A percentile compares a stretch with the other conserved stretches of the same genome.
Evolutionary conservation across 2,113 vertebrate species (phyloP).

Genomic region (Atherinomorus stipes): DNA sequence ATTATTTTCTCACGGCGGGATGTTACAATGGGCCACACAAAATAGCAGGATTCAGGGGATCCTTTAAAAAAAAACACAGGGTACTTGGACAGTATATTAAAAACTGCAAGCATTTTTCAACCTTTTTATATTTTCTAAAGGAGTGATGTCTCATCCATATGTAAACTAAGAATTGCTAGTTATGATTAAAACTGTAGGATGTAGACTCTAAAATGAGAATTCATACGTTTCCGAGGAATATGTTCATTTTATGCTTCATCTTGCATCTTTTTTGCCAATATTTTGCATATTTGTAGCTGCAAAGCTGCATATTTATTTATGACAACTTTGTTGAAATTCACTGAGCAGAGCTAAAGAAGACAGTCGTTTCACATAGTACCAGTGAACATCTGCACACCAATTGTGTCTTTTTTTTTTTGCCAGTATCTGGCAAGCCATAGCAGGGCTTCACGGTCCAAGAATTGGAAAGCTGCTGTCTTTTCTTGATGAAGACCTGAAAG

Average conservation of each 20-base stretch:
- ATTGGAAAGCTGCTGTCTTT: conserved; percentile 47
- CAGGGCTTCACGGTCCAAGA: conserved; percentile 50
- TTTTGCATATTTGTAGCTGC: conserved; percentile 5
- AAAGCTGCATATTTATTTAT: conserved; percentile 9
- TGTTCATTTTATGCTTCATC: conserved; percentile 3
- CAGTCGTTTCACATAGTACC: conserved; percentile 43
- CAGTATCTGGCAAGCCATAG: conserved; percentile 46
- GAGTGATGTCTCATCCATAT: conserved; percentile 20
- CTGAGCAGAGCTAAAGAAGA: conserved; percentile 29
- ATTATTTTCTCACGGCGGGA: conserved; percentile 61
- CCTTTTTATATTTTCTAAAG: conserved; percentile 29
- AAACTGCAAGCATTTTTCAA: conserved; percentile 46
- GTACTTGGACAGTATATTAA: conserved; percentile 57
- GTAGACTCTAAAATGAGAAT: neutral
- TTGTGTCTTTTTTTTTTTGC: conserved; percentile 61
- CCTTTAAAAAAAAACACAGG: conserved; percentile 55
- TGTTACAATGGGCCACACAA: conserved; percentile 61
- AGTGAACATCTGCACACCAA: conserved; percentile 52
- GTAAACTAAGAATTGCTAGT: conserved; percentile 20
- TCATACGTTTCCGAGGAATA: neutral
- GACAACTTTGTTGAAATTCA: conserved; percentile 5
- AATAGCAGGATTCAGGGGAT: conserved; percentile 65
- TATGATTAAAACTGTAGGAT: conserved; percentile 7
- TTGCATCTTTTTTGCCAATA: neutral
- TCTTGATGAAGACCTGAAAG: conserved; percentile 49